Base-by-base conservation (phyloP, 2,888 invertebrate genomes). In the Ophion slaviceki region DNA sequence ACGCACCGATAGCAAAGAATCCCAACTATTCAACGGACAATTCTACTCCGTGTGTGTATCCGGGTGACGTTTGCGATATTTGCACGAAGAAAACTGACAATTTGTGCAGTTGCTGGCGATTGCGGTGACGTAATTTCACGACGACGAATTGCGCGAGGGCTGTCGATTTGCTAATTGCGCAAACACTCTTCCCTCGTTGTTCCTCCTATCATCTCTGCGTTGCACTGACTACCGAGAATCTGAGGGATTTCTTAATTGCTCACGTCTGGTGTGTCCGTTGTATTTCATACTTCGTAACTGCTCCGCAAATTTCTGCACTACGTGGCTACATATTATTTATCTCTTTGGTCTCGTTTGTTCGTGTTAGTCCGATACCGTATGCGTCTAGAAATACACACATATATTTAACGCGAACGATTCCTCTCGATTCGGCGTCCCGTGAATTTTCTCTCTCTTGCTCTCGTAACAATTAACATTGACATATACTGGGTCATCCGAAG, bases 151-250 rank as follows among this genome's bases (percentile, higher is more conserved):
- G 86, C 74, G 88, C 89, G 90, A 89, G 91, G 91, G 89, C 89
- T 91, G 93, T 92, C 93, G 92, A 93, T 93, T 93, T 91, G 91
- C 90, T 93, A 93, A 93, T 93, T 93, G 92, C 90, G 36, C 57
- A 20, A 45, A 28, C 57, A 59, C 76, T 77, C 81, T 67, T 62
- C 62, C 61, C 71, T 75, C 78, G 59, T 82, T 80, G 61, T 76
- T 78, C 53, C 67, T 67, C 17, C 47, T 28, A 61, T 57, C 53
- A 17, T 79, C 70, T 71, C 62, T 71, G 40, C 64, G 17, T 59
- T 84, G 74, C 83, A 83, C 76, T 84, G 90, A 90, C 89, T 92
- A 92, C 92, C 92, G 88, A 89, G 92, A 93, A 92, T 93, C 92
- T 91, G 92, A 87, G 92, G 90, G 93, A 92, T 92, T 92, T 89